Percentiles rank a stretch among this genome's conserved stretches.
phyloP scores from a whole-genome alignment of 1,140 invertebrate species.

The Pseudomyrmex sp. region DNA sequence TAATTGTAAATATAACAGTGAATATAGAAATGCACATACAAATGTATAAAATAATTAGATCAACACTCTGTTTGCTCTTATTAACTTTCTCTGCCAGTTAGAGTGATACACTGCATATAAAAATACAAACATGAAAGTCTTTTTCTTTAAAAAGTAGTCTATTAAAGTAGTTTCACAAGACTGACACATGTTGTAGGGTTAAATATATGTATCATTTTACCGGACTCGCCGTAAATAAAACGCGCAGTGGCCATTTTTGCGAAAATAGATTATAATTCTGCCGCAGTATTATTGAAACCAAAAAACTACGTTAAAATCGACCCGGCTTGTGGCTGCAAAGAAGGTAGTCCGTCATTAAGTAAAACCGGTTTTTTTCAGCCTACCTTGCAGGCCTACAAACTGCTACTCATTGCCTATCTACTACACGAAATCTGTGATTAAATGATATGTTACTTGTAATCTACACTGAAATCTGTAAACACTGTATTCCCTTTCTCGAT shows the following conservation, averaged over 20 bases:
- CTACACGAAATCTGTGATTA: slow-evolving; percentile 41
- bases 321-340: slow-evolving; percentile 53
- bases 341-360: slow-evolving; percentile 73
- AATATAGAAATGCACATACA: too few species aligned
- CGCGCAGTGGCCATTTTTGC: background rate
- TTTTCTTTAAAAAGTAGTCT: too few species aligned
- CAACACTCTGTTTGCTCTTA: background rate
- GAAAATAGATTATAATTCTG: slow-evolving; percentile 33
- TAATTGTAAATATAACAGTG: too few species aligned
- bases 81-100: slow-evolving; percentile 23
- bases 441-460: slow-evolving; percentile 39
- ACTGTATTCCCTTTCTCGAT: background rate
- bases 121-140: background rate
- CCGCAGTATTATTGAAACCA: slow-evolving; percentile 64
- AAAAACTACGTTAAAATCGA: slow-evolving; percentile 66
- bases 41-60: background rate
- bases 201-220: background rate
- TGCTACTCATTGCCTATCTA: slow-evolving; percentile 66
- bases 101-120: background rate
- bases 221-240: background rate
- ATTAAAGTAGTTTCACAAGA: background rate
- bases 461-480: background rate
- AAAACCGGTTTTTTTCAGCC: slow-evolving; percentile 75
- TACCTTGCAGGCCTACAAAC: slow-evolving; percentile 63
- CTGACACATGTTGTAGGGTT: background rate